These are phyloP conservation scores for Polypterus bichir DNA, from an alignment of 2,113 vertebrate genomes.

Conservation along the genomic window DNA sequence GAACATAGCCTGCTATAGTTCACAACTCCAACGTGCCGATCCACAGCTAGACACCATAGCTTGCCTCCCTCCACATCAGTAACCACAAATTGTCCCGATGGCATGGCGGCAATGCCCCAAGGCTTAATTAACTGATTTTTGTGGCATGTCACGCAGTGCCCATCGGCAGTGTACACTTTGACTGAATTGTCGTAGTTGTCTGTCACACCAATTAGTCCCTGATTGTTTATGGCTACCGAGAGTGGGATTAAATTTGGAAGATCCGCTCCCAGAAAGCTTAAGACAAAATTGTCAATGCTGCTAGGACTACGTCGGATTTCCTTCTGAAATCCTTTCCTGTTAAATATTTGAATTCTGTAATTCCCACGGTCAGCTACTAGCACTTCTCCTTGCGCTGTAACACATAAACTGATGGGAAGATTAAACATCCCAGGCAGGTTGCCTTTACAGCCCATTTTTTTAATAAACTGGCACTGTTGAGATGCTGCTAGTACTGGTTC, in stretches of 20 bases:
- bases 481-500: slow-evolving; percentile 43
- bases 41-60: slow-evolving; percentile 87
- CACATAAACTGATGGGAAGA: slow-evolving; percentile 78
- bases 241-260: slow-evolving; percentile 82
- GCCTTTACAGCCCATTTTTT: slow-evolving; percentile 91
- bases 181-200: slow-evolving; percentile 94
- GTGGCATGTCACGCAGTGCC: slow-evolving; percentile 85
- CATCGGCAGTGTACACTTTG: slow-evolving; percentile 88
- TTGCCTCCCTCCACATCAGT: slow-evolving; percentile 91
- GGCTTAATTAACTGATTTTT: slow-evolving; percentile 90
- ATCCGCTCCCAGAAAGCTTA: slow-evolving; percentile 89
- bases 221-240: slow-evolving; percentile 83
- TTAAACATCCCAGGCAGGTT: slow-evolving; percentile 85
- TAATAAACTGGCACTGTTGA: slow-evolving; percentile 80
- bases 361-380: slow-evolving; percentile 89
- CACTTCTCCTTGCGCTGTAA: slow-evolving; percentile 79
- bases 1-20: slow-evolving; percentile 85
- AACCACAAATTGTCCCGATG: slow-evolving; percentile 87
- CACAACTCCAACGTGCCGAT: slow-evolving; percentile 76
- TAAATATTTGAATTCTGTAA: slow-evolving; percentile 87
- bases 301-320: slow-evolving; percentile 89
- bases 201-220: slow-evolving; percentile 84
- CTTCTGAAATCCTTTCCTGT: slow-evolving; percentile 84
- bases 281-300: slow-evolving; percentile 85
- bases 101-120: slow-evolving; percentile 86